These are phyloP conservation scores for Periophthalmus modestus DNA, from an alignment of 2,113 vertebrate genomes.

Conservation along the genomic window DNA sequence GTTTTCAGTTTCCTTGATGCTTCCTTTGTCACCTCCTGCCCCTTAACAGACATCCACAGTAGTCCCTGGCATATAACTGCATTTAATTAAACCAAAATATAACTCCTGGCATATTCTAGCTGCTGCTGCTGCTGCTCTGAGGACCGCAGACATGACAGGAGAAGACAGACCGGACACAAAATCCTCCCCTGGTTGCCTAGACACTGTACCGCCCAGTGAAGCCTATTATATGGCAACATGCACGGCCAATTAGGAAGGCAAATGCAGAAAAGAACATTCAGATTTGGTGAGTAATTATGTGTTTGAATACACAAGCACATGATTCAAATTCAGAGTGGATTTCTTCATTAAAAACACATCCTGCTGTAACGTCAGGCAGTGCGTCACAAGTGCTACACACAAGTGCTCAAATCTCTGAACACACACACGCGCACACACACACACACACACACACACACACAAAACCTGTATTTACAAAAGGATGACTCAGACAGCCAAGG, in stretches of 20 bases:
- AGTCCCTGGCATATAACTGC: neutral
- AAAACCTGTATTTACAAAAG: constrained; percentile 5
- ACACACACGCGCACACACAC: neutral
- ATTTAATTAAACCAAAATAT: constrained; percentile 2
- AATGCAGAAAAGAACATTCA: neutral
- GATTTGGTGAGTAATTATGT: constrained; percentile 6
- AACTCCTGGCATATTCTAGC: neutral
- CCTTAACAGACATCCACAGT: neutral
- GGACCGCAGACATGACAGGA: constrained; percentile 22
- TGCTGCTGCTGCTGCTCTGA: constrained; percentile 5
- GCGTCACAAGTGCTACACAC: constrained; percentile 58
- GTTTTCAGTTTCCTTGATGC: neutral
- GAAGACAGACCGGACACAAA: constrained; percentile 29
- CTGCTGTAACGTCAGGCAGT: constrained; percentile 61
- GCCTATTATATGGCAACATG: constrained; percentile 8
- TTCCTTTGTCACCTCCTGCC: neutral
- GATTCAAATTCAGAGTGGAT: constrained; percentile 31
- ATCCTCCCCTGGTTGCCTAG: constrained; percentile 38
- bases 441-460: neutral
- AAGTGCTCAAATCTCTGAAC: constrained; percentile 11
- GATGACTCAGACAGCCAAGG: constrained; percentile 58
- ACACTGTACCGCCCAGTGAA: constrained; percentile 20
- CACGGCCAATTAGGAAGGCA: constrained; percentile 24
- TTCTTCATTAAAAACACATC: constrained; percentile 55
- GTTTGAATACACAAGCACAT: constrained; percentile 1